Evolutionary conservation across 2,113 vertebrate genomes (phyloP).

Genomic region (Lepisosteus oculatus): DNA sequence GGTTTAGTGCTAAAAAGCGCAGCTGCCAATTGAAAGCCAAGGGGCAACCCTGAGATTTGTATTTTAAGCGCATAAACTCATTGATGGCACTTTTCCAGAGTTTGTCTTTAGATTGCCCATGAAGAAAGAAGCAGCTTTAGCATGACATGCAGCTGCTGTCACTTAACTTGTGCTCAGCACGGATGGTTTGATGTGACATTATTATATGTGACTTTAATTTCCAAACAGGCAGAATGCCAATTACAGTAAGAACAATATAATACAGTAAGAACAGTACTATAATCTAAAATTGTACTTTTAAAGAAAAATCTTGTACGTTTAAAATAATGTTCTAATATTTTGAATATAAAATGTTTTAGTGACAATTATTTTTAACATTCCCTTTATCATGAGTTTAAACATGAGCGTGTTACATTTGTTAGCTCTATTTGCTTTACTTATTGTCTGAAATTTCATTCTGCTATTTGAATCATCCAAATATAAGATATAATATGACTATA

Average conservation of each 20-base stretch:
- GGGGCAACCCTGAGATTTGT: neutral
- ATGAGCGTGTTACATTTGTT: no score
- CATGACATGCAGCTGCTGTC: constrained; percentile 1
- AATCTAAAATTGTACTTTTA: no score
- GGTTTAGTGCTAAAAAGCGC: neutral
- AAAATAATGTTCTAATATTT: no score
- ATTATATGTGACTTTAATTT: neutral
- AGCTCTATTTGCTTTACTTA: no score
- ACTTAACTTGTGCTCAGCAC: constrained; percentile 2
- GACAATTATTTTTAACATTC: neutral
- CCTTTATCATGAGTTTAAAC: neutral
- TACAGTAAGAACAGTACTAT: neutral
- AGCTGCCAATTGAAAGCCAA: neutral
- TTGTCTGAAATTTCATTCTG: neutral
- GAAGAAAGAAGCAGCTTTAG: constrained; percentile 1
- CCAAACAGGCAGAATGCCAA: neutral
- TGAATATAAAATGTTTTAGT: neutral
- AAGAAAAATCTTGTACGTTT: no score
- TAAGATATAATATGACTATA: no score
- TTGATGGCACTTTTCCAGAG: neutral
- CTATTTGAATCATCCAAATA: neutral
- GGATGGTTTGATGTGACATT: constrained; percentile 10
- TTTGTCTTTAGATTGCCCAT: neutral
- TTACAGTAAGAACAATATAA: neutral
- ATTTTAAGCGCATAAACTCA: neutral